These are phyloP conservation scores for Tursiops truncatus DNA, from an alignment of 2,113 vertebrate genomes.

Conservation along the genomic window DNA sequence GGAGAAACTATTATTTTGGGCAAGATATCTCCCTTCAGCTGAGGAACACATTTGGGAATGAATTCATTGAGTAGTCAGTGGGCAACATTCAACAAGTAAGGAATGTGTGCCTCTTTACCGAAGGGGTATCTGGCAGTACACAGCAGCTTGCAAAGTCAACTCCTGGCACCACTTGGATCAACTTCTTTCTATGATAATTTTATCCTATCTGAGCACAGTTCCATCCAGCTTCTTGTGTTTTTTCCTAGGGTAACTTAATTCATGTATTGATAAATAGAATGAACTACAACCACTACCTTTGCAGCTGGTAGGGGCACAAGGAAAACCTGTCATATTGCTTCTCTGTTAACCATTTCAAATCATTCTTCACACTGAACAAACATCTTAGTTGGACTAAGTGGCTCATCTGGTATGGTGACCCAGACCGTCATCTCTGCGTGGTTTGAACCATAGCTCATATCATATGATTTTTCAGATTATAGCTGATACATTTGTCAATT, in stretches of 20 bases:
- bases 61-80: not conserved
- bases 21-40: not conserved
- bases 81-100: not conserved
- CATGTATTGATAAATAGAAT: not conserved
- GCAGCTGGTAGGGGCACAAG: not conserved
- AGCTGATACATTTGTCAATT: not conserved
- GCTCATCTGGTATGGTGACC: not conserved
- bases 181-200: not conserved
- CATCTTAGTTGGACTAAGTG: not conserved
- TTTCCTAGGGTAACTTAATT: not conserved
- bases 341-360: not conserved
- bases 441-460: not conserved
- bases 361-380: not conserved
- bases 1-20: not conserved
- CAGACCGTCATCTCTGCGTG: not conserved
- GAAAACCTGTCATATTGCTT: not conserved
- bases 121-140: fast-evolving
- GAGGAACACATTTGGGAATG: not conserved
- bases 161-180: not conserved
- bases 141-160: not conserved
- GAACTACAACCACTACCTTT: not conserved
- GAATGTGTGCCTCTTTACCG: fast-evolving
- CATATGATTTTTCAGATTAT: not conserved
- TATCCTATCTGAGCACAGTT: not conserved
- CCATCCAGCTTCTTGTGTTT: not conserved